phyloP scores from a whole-genome alignment of 2,888 invertebrate genomes.

The Epinotia bilunana region DNA sequence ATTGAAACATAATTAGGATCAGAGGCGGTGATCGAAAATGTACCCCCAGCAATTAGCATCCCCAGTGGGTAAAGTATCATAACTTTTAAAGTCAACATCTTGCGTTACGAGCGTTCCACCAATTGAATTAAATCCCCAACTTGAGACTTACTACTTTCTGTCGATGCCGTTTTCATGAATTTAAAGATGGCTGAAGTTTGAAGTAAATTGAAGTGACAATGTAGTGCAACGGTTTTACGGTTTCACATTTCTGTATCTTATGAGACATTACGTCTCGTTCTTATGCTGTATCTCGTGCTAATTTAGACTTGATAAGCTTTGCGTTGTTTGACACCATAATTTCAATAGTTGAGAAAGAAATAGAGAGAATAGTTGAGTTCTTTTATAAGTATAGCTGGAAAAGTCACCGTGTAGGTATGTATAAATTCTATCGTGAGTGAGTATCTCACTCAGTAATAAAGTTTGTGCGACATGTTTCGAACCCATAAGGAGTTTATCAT shows the following conservation, averaged over 20 bases:
- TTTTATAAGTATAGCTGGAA: too few relatives aligned
- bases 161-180: conserved; percentile 21
- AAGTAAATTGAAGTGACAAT: conserved; percentile 6
- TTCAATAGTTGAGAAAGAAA: too few relatives aligned
- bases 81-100: conserved; percentile 44
- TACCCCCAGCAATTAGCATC: conserved; percentile 26
- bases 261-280: neutral
- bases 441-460: too few relatives aligned
- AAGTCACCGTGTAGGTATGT: too few relatives aligned
- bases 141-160: conserved; percentile 31
- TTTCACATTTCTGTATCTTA: neutral
- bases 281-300: neutral
- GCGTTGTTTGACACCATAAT: too few relatives aligned
- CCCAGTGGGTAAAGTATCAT: conserved; percentile 36
- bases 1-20: neutral
- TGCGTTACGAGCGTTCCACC: conserved; percentile 34
- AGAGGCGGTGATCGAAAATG: neutral
- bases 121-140: conserved; percentile 39
- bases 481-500: too few relatives aligned
- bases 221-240: conserved; percentile 1
- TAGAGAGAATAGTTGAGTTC: too few relatives aligned
- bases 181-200: conserved; percentile 7
- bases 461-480: too few relatives aligned
- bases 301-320: too few relatives aligned
- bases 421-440: too few relatives aligned